Evolutionary conservation across 2,113 vertebrate genomes (phyloP).

Genomic region (Seriola quinqueradiata): DNA sequence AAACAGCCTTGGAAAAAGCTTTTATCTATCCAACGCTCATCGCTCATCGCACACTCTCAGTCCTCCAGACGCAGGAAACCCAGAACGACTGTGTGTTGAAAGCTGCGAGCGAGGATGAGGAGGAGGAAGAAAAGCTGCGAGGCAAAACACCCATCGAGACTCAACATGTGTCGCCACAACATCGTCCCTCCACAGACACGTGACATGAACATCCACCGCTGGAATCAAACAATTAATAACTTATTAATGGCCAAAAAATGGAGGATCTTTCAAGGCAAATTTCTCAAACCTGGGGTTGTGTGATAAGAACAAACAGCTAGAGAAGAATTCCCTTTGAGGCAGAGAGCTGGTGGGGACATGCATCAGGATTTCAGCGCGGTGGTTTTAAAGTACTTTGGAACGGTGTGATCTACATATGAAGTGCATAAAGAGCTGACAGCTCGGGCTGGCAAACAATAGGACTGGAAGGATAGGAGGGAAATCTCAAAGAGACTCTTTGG

Average conservation of each 20-base stretch:
- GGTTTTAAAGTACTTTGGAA: slow-evolving; percentile 50
- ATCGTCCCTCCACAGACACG: not conserved
- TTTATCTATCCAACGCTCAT: slow-evolving; percentile 60
- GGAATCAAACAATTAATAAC: slow-evolving; percentile 10
- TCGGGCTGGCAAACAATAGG: slow-evolving; percentile 59
- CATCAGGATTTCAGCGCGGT: slow-evolving; percentile 34
- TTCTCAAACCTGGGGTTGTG: not conserved
- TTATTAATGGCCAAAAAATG: slow-evolving; percentile 13
- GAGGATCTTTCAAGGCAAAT: not conserved
- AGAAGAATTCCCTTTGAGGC: slow-evolving; percentile 30
- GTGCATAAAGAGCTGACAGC: slow-evolving; percentile 42
- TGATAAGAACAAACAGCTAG: slow-evolving; percentile 12
- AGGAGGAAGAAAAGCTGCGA: slow-evolving; percentile 1
- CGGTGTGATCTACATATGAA: slow-evolving; percentile 67
- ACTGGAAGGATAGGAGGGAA: slow-evolving; percentile 31
- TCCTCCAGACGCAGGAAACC: slow-evolving; percentile 50
- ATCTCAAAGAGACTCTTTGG: slow-evolving; percentile 56
- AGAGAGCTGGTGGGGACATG: slow-evolving; percentile 28
- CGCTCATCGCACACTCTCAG: slow-evolving; percentile 64
- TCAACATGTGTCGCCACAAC: slow-evolving; percentile 7
- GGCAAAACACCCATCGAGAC: slow-evolving; percentile 29
- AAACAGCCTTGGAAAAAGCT: slow-evolving; percentile 46
- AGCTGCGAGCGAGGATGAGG: slow-evolving; percentile 13
- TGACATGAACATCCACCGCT: slow-evolving; percentile 20
- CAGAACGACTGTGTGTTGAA: slow-evolving; percentile 24